phyloP scores from a whole-genome alignment of 2,797 vertebrate genomes.

The Phrynocephalus forsythii region DNA sequence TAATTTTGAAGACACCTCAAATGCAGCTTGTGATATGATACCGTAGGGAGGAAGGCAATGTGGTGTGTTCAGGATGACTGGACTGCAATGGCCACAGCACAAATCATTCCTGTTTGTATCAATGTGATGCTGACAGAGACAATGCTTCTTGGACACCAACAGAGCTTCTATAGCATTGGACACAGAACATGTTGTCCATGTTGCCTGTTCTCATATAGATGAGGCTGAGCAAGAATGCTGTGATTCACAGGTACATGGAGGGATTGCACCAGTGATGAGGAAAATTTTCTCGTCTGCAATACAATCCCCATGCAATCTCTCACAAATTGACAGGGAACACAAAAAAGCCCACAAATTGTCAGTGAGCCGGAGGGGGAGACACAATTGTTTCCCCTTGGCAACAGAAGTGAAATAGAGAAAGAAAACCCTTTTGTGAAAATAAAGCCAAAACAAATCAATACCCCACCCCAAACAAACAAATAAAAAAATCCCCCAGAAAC shows the following conservation, averaged over 20 bases:
- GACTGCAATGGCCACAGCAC: background rate
- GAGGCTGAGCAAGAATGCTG: background rate
- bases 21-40: background rate
- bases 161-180: background rate
- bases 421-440: background rate
- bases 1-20: background rate
- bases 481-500: too few relatives aligned
- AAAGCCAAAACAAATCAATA: background rate
- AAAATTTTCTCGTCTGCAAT: background rate
- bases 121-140: background rate
- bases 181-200: background rate
- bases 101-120: background rate
- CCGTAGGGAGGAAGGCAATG: background rate
- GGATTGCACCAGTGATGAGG: background rate
- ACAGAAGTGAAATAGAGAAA: background rate
- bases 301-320: accelerated
- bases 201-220: too few relatives aligned
- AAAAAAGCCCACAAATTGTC: background rate
- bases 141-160: background rate
- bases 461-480: too few relatives aligned
- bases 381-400: background rate
- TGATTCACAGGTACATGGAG: too few relatives aligned
- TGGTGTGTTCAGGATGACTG: background rate
- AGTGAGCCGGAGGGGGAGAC: background rate
- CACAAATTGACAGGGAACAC: background rate